phyloP scores from a whole-genome alignment of 2,797 vertebrate species.

The Halcyon chelicuti region DNA sequence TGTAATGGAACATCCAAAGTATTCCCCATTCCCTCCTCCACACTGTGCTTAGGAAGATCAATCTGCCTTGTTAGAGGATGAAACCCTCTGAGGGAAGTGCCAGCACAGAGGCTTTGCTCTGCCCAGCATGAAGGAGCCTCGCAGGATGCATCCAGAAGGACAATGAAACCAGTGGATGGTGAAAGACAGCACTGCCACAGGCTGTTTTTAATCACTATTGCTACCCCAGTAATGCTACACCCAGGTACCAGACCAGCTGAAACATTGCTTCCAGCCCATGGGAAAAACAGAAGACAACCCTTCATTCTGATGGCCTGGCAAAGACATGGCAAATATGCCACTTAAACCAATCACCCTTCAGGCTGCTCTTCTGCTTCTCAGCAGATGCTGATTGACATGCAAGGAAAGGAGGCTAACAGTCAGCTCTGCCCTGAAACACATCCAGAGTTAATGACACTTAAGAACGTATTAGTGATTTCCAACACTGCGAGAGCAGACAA shows the following conservation, averaged over 20 bases:
- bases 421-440: neutral
- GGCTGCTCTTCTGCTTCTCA: conserved; percentile 31
- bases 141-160: neutral
- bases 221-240: neutral
- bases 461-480: neutral
- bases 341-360: conserved; percentile 40
- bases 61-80: neutral
- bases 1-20: fast-evolving
- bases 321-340: neutral
- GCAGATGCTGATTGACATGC: conserved; percentile 10
- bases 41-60: neutral
- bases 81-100: neutral
- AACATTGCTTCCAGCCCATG: neutral
- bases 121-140: neutral
- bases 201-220: conserved; percentile 10
- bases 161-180: neutral
- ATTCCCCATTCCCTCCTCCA: neutral
- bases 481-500: neutral
- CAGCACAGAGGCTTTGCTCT: neutral
- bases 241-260: neutral
- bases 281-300: neutral
- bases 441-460: neutral
- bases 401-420: neutral
- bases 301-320: neutral
- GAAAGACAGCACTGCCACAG: neutral